phyloP scores from a whole-genome alignment of 2,113 vertebrate genomes.

The Andinoacara biseriatus region DNA sequence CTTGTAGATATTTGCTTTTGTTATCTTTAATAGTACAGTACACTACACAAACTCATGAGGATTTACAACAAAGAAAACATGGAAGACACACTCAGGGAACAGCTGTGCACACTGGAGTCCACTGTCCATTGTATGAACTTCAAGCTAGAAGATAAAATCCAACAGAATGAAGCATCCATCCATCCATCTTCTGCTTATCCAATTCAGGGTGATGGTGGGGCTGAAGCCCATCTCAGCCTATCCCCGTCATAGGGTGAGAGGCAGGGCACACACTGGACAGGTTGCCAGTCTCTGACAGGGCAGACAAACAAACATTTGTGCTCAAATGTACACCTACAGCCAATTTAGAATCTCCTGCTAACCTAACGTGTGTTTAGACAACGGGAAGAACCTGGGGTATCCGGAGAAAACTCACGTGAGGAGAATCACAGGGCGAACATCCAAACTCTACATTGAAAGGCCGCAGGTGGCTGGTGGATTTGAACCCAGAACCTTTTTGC shows the following conservation, averaged over 20 bases:
- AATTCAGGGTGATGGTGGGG: too few relatives aligned
- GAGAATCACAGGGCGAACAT: accelerated
- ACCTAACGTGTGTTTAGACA: not conserved
- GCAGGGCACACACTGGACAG: not conserved
- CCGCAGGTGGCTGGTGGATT: not conserved
- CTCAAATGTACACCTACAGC: not conserved
- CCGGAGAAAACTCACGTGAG: not conserved
- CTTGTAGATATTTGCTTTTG: not conserved
- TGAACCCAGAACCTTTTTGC: not conserved
- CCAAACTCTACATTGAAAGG: not conserved
- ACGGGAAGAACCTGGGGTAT: not conserved
- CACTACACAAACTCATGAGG: not conserved
- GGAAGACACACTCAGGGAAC: not conserved
- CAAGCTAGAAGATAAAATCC: too few relatives aligned
- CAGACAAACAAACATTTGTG: not conserved
- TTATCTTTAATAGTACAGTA: not conserved
- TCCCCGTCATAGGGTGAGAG: too few relatives aligned
- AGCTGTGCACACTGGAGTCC: not conserved
- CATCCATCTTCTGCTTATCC: too few relatives aligned
- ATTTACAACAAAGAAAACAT: not conserved
- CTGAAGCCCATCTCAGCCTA: too few relatives aligned
- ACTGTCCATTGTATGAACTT: too few relatives aligned
- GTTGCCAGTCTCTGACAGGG: not conserved
- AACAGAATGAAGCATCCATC: too few relatives aligned
- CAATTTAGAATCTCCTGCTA: not conserved